A percentile compares a stretch with the other conserved stretches of the same genome.
Evolutionary conservation across 1,140 invertebrate species (phyloP).

Genomic region (Zeugodacus cucurbitae): DNA sequence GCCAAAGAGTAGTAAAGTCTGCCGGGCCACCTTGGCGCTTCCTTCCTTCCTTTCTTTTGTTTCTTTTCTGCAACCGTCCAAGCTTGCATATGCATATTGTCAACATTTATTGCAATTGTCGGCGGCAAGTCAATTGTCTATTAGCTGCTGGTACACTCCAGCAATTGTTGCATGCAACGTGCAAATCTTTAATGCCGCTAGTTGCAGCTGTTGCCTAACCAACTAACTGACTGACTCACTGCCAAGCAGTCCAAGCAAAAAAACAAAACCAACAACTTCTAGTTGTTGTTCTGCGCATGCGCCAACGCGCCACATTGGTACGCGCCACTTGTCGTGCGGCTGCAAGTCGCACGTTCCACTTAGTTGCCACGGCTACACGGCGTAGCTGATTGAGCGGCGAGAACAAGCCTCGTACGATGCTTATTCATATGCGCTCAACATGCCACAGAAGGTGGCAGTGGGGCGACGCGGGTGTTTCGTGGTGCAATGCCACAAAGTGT

Average conservation of each 20-base stretch:
- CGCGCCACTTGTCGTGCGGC: slow-evolving; percentile 18
- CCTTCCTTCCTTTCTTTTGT: neutral
- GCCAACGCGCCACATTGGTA: neutral
- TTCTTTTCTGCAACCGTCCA: neutral
- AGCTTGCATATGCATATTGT: neutral
- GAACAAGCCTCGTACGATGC: too few species aligned
- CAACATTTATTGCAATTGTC: slow-evolving; percentile 23
- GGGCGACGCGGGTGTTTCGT: neutral
- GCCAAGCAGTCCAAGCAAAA: neutral
- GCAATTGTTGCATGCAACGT: slow-evolving; percentile 32
- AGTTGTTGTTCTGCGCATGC: neutral
- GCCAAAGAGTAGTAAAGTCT: neutral
- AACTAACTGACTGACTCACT: slow-evolving; percentile 35
- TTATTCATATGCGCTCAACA: neutral
- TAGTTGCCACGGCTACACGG: neutral
- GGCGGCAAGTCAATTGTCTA: slow-evolving; percentile 15
- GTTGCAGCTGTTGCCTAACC: slow-evolving; percentile 2
- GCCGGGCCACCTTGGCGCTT: slow-evolving; percentile 10
- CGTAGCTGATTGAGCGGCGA: slow-evolving; percentile 29
- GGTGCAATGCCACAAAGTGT: neutral
- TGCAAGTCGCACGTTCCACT: slow-evolving; percentile 9
- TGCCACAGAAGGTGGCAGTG: neutral
- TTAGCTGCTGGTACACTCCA: neutral
- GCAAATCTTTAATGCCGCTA: slow-evolving; percentile 6
- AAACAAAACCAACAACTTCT: neutral